Conservation (phyloP, 2,113 vertebrate genomes). For the Pygoscelis adeliae region DNA sequence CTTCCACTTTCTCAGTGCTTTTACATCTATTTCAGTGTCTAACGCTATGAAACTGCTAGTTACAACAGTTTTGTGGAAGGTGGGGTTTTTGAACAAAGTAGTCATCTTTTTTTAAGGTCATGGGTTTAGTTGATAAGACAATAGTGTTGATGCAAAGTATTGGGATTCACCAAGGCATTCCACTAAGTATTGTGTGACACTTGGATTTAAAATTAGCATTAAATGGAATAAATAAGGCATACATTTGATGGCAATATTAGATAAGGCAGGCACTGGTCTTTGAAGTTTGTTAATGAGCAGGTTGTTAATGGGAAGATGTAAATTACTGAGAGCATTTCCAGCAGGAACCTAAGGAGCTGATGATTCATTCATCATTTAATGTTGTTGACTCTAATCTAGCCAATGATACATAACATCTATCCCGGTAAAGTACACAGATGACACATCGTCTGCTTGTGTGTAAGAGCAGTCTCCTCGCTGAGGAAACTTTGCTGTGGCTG, state of each 20-base stretch:
- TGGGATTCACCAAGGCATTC: neutral
- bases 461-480: neutral
- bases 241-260: slow-evolving; percentile 43
- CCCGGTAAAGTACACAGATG: neutral
- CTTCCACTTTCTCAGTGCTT: neutral
- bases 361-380: slow-evolving; percentile 56
- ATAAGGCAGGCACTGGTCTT: slow-evolving; percentile 22
- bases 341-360: slow-evolving; percentile 24
- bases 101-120: neutral
- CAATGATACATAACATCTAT: slow-evolving; percentile 1
- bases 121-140: neutral
- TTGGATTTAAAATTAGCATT: slow-evolving; percentile 9
- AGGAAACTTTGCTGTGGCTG: slow-evolving; percentile 31
- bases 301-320: slow-evolving; percentile 18
- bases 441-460: slow-evolving; percentile 16
- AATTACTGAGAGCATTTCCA: slow-evolving; percentile 40
- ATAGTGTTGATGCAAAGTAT: neutral
- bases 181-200: slow-evolving; percentile 5
- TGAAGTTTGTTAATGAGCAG: slow-evolving; percentile 44
- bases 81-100: neutral
- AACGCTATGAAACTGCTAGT: fast-evolving
- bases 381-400: slow-evolving; percentile 44
- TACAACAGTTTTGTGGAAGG: neutral
- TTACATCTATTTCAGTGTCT: neutral
- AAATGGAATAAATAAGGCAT: neutral